phyloP scores from a whole-genome alignment of 2,888 invertebrate species.

The Lagria hirta region DNA sequence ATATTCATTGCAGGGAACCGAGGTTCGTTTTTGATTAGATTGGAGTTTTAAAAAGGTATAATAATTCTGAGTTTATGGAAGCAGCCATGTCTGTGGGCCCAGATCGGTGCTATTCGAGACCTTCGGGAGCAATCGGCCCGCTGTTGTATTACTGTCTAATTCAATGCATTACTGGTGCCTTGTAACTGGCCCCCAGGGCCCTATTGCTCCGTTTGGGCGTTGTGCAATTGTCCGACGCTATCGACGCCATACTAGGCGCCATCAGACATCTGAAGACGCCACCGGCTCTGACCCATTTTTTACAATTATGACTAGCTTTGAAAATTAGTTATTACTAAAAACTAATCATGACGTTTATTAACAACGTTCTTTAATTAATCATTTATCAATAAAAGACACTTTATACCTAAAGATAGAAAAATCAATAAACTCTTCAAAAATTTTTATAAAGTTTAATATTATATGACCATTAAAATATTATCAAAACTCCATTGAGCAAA shows the following conservation, averaged over 20 bases:
- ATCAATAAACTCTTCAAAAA: too few relatives aligned
- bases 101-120: slow-evolving; percentile 31
- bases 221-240: slow-evolving; percentile 50
- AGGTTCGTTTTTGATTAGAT: slow-evolving; percentile 16
- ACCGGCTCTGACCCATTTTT: slow-evolving; percentile 7
- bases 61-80: slow-evolving; percentile 31
- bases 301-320: background rate
- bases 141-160: slow-evolving; percentile 61
- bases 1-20: background rate
- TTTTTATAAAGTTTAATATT: too few relatives aligned
- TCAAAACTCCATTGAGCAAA: too few relatives aligned
- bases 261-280: slow-evolving; percentile 35
- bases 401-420: too few relatives aligned
- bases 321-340: too few relatives aligned
- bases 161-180: slow-evolving; percentile 60
- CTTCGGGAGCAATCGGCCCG: slow-evolving; percentile 44
- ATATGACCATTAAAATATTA: too few relatives aligned
- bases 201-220: slow-evolving; percentile 51
- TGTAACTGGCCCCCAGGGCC: slow-evolving; percentile 54
- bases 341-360: too few relatives aligned
- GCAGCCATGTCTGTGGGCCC: slow-evolving; percentile 29
- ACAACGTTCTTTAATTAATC: too few relatives aligned
- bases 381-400: too few relatives aligned
- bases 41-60: slow-evolving; percentile 28
- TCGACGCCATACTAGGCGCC: slow-evolving; percentile 47